phyloP scores from a whole-genome alignment of 2,888 invertebrate genomes.

The Pollenia amentaria region DNA sequence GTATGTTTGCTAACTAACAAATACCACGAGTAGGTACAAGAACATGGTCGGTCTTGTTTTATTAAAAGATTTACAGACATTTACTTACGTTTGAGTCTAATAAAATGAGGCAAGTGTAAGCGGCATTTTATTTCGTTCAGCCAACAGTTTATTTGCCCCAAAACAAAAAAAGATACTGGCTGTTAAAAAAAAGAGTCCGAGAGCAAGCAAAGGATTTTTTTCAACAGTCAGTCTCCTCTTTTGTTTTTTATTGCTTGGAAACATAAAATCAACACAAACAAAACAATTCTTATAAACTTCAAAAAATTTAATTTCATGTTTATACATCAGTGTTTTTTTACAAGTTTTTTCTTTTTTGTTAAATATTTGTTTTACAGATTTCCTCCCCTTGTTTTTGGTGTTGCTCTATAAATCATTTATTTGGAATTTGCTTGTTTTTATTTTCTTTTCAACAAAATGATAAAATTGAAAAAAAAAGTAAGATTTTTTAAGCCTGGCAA shows the following conservation, averaged over 20 bases:
- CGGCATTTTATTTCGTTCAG: slow-evolving; percentile 22
- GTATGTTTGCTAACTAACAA: slow-evolving; percentile 20
- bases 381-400: not conserved
- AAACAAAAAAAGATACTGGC: no score
- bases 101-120: slow-evolving; percentile 46
- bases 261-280: slow-evolving; percentile 45
- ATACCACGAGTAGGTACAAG: not conserved
- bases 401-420: not conserved
- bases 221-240: not conserved
- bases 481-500: not conserved
- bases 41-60: slow-evolving; percentile 29
- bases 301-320: slow-evolving; percentile 41
- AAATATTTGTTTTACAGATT: not conserved
- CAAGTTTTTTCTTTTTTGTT: not conserved
- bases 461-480: not conserved
- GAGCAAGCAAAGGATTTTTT: no score
- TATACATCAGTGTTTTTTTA: slow-evolving; percentile 1
- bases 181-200: no score
- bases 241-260: slow-evolving; percentile 39
- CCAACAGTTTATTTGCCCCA: slow-evolving; percentile 38
- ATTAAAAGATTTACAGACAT: slow-evolving; percentile 46
- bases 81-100: slow-evolving; percentile 17
- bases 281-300: slow-evolving; percentile 41
- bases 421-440: slow-evolving; percentile 17
- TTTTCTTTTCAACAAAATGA: no score